These are phyloP conservation scores for Oophaga pumilio DNA, from an alignment of 2,113 vertebrate genomes.

Conservation along the genomic window DNA sequence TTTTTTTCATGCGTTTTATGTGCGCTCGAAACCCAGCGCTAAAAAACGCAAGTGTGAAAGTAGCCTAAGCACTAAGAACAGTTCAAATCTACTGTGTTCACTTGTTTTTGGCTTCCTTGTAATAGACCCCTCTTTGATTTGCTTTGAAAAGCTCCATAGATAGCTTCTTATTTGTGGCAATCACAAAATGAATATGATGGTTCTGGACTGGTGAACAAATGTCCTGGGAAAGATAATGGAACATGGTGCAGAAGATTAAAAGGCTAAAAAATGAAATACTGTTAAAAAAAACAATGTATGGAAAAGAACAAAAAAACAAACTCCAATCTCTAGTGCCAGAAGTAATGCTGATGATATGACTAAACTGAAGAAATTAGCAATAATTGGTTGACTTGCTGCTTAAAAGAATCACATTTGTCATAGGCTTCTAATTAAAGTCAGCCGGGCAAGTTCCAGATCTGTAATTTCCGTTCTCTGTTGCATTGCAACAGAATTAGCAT, in stretches of 20 bases:
- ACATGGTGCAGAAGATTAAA: neutral
- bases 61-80: no score
- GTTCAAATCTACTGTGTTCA: no score
- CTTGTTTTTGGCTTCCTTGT: no score
- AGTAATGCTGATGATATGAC: neutral
- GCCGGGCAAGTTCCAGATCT: neutral
- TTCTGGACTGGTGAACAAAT: neutral
- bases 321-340: neutral
- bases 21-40: no score
- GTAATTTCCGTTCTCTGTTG: neutral
- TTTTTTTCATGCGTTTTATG: no score
- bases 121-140: no score
- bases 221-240: neutral
- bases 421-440: slow-evolving; percentile 17
- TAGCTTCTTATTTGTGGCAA: neutral
- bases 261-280: neutral
- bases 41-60: no score
- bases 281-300: neutral
- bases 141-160: no score
- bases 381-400: slow-evolving; percentile 1
- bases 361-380: neutral
- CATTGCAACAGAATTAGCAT: neutral
- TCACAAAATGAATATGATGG: neutral
- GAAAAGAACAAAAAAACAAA: neutral
- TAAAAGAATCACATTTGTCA: neutral